A percentile compares a stretch with the other conserved stretches of the same genome.
Evolutionary conservation across 2,797 vertebrate species (phyloP).

Genomic region (Danio tinwini): DNA sequence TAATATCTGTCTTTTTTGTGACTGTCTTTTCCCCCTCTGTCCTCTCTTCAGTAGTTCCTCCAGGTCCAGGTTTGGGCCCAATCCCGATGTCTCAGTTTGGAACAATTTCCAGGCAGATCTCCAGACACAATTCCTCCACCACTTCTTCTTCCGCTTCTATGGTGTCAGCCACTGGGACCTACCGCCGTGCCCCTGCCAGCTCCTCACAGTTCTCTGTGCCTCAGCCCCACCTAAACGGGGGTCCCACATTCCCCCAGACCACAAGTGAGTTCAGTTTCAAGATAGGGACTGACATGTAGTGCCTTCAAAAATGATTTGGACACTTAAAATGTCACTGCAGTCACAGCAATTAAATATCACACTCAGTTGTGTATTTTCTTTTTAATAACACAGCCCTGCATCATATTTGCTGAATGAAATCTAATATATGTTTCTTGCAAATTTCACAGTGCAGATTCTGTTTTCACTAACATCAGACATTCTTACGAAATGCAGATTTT

Average conservation of each 20-base stretch:
- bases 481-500: too few relatives aligned
- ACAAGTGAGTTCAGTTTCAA: conserved; percentile 69
- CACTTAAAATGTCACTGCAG: not conserved
- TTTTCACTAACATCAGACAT: too few relatives aligned
- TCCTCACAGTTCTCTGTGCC: conserved; percentile 87
- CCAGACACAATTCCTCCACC: conserved; percentile 91
- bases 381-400: too few relatives aligned
- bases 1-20: not conserved
- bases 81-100: conserved; percentile 98
- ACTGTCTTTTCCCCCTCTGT: not conserved
- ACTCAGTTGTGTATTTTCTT: not conserved
- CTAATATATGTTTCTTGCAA: too few relatives aligned
- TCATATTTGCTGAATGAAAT: too few relatives aligned
- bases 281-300: not conserved
- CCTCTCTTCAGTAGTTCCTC: conserved; percentile 74
- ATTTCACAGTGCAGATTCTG: too few relatives aligned
- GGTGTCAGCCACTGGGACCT: conserved; percentile 96
- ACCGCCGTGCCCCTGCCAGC: conserved; percentile 96
- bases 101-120: conserved; percentile 98
- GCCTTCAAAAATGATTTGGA: not conserved
- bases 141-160: conserved; percentile 96
- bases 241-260: conserved; percentile 93
- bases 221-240: conserved; percentile 96
- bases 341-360: not conserved
- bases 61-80: conserved; percentile 88